Conservation (phyloP, 2,113 vertebrate species). For the Triplophysa dalaica region DNA sequence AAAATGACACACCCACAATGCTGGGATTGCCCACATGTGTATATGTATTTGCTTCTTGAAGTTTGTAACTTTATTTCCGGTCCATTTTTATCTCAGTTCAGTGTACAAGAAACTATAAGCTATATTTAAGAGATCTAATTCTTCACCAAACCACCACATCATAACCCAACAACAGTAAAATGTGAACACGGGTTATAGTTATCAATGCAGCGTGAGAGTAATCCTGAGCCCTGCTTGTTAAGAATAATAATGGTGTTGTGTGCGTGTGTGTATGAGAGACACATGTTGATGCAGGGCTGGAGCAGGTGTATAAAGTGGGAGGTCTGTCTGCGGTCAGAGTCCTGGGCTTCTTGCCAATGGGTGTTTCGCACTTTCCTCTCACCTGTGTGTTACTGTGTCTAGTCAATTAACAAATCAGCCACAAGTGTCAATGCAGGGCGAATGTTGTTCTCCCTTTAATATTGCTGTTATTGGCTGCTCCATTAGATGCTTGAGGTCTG, state of each 20-base stretch:
- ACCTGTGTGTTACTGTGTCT: neutral
- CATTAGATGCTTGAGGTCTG: neutral
- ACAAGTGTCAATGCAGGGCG: neutral
- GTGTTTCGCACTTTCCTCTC: slow-evolving; percentile 33
- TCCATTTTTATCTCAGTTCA: too few relatives aligned
- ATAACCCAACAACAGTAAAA: neutral
- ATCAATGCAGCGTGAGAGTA: slow-evolving; percentile 52
- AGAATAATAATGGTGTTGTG: slow-evolving; percentile 18
- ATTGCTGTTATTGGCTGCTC: slow-evolving; percentile 19
- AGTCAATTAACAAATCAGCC: slow-evolving; percentile 30
- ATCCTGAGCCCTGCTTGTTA: neutral
- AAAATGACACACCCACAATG: too few relatives aligned
- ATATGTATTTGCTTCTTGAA: too few relatives aligned
- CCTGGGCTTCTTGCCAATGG: slow-evolving; percentile 36
- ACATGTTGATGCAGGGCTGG: slow-evolving; percentile 55
- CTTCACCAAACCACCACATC: too few relatives aligned
- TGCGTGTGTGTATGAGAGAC: slow-evolving; percentile 22
- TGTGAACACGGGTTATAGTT: neutral
- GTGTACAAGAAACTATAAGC: too few relatives aligned
- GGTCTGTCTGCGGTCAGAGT: slow-evolving; percentile 54
- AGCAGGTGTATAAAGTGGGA: slow-evolving; percentile 66
- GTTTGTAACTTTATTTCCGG: too few relatives aligned
- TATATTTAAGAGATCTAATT: too few relatives aligned
- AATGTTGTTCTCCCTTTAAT: slow-evolving; percentile 14
- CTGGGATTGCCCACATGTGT: too few relatives aligned